phyloP scores from a whole-genome alignment of 2,797 vertebrate genomes.

The Linurgus olivaceus region DNA sequence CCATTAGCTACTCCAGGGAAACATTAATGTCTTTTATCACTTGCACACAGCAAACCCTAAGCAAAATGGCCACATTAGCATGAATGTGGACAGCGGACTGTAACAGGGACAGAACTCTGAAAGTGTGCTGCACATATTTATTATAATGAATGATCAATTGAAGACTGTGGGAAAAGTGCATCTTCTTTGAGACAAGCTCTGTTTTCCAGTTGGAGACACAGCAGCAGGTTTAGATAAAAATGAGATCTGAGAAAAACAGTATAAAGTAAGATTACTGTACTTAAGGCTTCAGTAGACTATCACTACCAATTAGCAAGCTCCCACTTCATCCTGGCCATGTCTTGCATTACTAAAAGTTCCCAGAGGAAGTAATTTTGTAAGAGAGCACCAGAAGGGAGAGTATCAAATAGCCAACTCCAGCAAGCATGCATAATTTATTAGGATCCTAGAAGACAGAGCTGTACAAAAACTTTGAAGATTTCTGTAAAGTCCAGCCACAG shows the following conservation, averaged over 20 bases:
- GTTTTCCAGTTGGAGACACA: background rate
- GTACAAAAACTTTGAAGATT: background rate
- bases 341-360: conserved; percentile 5
- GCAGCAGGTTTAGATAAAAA: background rate
- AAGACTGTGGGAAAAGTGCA: background rate
- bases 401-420: background rate
- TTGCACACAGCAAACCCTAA: background rate
- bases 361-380: conserved; percentile 25
- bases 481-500: background rate
- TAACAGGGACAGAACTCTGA: background rate
- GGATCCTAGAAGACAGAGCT: fast-evolving
- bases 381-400: background rate
- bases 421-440: background rate
- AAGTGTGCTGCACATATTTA: background rate
- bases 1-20: background rate
- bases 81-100: background rate
- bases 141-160: background rate
- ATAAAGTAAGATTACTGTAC: background rate
- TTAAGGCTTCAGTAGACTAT: background rate
- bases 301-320: background rate
- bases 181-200: background rate
- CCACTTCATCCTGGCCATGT: background rate
- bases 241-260: background rate
- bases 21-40: background rate
- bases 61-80: background rate